A percentile compares a stretch with the other conserved stretches of the same genome.
phyloP scores from a whole-genome alignment of 2,888 invertebrate species.

The Linnaemya tessellans region DNA sequence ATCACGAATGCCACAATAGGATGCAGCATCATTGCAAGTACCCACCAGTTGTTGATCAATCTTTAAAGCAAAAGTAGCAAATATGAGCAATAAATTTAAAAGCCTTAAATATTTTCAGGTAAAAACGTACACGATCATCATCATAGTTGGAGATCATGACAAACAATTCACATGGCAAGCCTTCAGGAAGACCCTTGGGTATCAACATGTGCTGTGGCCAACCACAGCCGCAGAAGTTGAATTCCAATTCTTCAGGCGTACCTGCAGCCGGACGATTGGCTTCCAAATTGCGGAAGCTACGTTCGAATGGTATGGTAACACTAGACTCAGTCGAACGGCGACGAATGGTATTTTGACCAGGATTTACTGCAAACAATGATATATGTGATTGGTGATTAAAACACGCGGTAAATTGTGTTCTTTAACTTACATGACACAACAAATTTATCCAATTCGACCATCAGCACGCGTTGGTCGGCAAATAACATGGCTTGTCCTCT shows the following conservation, averaged over 20 bases:
- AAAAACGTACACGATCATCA: constrained; percentile 84
- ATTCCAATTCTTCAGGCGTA: constrained; percentile 84
- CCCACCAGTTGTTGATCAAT: constrained; percentile 83
- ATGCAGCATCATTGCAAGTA: constrained; percentile 89
- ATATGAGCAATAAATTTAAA: neutral
- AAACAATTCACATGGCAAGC: constrained; percentile 88
- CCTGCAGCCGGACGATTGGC: constrained; percentile 85
- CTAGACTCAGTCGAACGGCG: constrained; percentile 89
- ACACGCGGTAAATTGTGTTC: neutral
- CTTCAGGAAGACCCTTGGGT: constrained; percentile 88
- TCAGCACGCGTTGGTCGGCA: constrained; percentile 86
- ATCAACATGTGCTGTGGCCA: constrained; percentile 93
- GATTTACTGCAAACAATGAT: constrained; percentile 84
- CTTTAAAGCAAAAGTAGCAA: constrained; percentile 70
- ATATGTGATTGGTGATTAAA: too few relatives aligned
- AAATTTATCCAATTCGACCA: constrained; percentile 89
- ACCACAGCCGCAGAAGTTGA: constrained; percentile 94
- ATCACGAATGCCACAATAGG: constrained; percentile 91
- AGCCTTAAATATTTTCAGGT: too few relatives aligned
- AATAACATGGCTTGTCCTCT: constrained; percentile 86
- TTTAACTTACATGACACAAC: constrained; percentile 84
- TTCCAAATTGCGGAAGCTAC: constrained; percentile 90
- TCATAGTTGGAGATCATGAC: constrained; percentile 91
- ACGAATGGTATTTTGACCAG: constrained; percentile 87
- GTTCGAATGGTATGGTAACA: constrained; percentile 92